phyloP scores from a whole-genome alignment of 2,888 invertebrate genomes.

The Cephus runcator region DNA sequence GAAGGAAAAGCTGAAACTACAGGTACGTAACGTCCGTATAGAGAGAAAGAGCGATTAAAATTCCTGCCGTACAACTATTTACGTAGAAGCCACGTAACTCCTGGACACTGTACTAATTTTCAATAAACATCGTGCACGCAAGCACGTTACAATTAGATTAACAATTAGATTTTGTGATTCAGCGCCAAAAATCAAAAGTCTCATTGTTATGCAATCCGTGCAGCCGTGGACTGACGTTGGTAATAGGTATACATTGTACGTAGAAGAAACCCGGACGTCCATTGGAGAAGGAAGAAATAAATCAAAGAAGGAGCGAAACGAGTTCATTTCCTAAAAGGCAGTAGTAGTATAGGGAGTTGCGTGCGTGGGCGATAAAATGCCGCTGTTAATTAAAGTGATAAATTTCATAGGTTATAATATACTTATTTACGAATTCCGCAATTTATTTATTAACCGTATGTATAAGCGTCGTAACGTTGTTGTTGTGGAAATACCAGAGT shows the following conservation, averaged over 20 bases:
- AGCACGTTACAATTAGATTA: too few species aligned
- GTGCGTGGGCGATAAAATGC: conserved; percentile 10
- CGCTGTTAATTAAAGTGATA: conserved; percentile 16
- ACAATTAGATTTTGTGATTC: too few species aligned
- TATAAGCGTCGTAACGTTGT: background rate
- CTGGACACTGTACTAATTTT: too few species aligned
- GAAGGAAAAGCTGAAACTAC: too few species aligned
- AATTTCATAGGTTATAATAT: conserved; percentile 8
- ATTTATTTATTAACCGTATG: background rate
- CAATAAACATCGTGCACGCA: too few species aligned
- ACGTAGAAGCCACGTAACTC: too few species aligned
- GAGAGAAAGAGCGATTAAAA: too few species aligned
- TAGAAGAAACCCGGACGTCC: background rate
- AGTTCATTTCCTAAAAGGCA: conserved; percentile 17
- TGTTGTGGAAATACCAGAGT: background rate
- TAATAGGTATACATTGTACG: background rate
- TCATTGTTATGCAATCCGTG: too few species aligned
- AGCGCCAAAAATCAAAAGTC: too few species aligned
- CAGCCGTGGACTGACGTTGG: too few species aligned
- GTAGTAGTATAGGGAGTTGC: background rate
- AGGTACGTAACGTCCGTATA: too few species aligned
- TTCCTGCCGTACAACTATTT: too few species aligned
- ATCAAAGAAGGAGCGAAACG: conserved; percentile 4
- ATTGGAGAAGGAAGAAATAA: background rate
- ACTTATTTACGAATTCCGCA: background rate